Evolutionary conservation across 2,797 vertebrate genomes (phyloP).

Genomic region (Smutsia temminckii): DNA sequence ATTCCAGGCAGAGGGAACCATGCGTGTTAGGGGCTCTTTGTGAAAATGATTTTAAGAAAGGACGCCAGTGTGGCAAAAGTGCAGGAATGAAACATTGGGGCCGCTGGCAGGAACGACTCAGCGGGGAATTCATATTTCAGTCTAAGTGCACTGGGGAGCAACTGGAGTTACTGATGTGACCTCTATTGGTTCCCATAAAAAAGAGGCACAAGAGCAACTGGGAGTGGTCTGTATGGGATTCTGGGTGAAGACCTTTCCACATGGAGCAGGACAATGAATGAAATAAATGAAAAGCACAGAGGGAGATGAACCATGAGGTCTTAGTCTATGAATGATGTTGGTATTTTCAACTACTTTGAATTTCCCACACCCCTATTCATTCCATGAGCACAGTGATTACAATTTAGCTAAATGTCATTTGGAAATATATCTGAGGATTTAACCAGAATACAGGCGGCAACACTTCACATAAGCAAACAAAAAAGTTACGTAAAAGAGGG

Average conservation of each 20-base stretch:
- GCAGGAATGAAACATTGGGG: background rate
- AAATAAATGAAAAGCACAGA: background rate
- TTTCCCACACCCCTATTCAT: background rate
- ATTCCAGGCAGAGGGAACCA: background rate
- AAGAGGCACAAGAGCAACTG: background rate
- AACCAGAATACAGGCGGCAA: background rate
- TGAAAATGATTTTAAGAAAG: background rate
- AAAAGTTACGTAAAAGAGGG: background rate
- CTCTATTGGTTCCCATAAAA: background rate
- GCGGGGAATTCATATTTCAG: background rate
- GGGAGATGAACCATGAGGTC: background rate
- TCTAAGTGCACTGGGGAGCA: background rate
- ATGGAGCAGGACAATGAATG: background rate
- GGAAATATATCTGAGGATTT: background rate
- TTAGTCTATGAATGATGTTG: background rate
- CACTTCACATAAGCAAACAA: background rate
- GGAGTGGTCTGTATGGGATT: background rate
- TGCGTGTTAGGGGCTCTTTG: rapidly evolving
- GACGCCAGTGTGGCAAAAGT: background rate
- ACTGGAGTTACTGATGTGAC: background rate
- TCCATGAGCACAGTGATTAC: background rate
- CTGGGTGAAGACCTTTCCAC: background rate
- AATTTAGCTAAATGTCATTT: background rate
- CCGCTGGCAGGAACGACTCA: background rate
- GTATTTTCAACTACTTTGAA: background rate